Conservation (phyloP, 2,888 invertebrate genomes). For the Pristionchus arcanus region DNA sequence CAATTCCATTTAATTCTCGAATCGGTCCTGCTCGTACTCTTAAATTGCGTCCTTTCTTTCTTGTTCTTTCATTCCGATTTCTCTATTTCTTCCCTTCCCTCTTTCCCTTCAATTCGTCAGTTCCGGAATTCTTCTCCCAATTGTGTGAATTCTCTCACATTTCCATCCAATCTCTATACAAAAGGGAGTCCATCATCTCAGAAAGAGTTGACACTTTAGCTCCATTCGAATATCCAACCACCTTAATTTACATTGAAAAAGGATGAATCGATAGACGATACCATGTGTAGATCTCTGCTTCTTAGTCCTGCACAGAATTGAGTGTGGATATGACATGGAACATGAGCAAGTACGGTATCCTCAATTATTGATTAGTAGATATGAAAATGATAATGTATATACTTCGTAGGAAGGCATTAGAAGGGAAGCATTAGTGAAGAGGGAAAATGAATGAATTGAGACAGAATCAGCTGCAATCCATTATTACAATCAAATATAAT, state of each 20-base stretch:
- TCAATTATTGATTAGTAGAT: background rate
- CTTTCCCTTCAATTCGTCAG: constrained; percentile 9
- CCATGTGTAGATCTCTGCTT: constrained; percentile 45
- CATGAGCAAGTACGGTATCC: constrained; percentile 51
- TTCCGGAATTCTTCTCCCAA: constrained; percentile 5
- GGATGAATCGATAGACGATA: background rate
- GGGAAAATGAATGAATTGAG: constrained; percentile 33
- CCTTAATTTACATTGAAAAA: background rate
- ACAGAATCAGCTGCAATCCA: constrained; percentile 36
- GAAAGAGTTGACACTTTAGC: constrained; percentile 38
- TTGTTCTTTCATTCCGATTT: background rate
- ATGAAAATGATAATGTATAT: background rate
- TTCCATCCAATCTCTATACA: constrained; percentile 49
- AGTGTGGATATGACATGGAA: constrained; percentile 46
- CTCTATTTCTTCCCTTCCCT: background rate
- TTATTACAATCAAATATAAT: background rate
- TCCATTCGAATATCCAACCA: constrained; percentile 52
- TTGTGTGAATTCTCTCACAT: constrained; percentile 48
- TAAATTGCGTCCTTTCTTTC: constrained; percentile 48
- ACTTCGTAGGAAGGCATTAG: constrained; percentile 19
- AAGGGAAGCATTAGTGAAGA: constrained; percentile 43
- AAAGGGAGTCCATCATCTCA: constrained; percentile 9
- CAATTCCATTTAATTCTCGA: constrained; percentile 57
- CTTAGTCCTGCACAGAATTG: constrained; percentile 42
- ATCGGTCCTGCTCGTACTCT: constrained; percentile 65